phyloP scores from a whole-genome alignment of 2,113 vertebrate genomes.

The Opisthocomus hoazin region DNA sequence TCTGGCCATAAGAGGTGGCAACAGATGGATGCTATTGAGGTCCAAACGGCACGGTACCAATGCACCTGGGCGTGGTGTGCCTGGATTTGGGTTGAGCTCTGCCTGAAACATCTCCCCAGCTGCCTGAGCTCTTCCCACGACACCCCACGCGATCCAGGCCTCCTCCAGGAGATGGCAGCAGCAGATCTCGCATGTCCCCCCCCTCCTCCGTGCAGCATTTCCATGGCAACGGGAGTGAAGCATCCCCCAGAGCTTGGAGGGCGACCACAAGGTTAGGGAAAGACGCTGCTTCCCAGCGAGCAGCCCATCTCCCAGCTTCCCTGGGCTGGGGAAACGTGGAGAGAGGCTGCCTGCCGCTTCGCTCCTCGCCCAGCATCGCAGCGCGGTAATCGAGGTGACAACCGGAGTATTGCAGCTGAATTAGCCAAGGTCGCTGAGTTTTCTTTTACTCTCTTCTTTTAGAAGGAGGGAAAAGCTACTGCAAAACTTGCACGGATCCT shows the following conservation, averaged over 20 bases:
- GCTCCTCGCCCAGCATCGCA: not conserved
- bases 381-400: not conserved
- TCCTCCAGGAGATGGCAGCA: conserved; percentile 62
- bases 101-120: not conserved
- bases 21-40: not conserved
- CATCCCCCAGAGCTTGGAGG: not conserved
- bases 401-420: rapidly evolving
- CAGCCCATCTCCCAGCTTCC: not conserved
- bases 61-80: not conserved
- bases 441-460: not conserved
- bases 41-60: rapidly evolving
- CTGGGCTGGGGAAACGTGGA: not conserved
- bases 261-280: not conserved
- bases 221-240: not conserved
- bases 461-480: not conserved
- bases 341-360: not conserved
- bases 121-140: not conserved
- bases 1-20: not conserved
- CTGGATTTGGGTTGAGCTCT: not conserved
- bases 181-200: not conserved
- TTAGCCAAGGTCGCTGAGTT: not conserved
- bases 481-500: not conserved
- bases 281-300: not conserved
- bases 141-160: not conserved
- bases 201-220: not conserved